phyloP scores from a whole-genome alignment of 2,888 invertebrate genomes.

The Diabrotica balteata region DNA sequence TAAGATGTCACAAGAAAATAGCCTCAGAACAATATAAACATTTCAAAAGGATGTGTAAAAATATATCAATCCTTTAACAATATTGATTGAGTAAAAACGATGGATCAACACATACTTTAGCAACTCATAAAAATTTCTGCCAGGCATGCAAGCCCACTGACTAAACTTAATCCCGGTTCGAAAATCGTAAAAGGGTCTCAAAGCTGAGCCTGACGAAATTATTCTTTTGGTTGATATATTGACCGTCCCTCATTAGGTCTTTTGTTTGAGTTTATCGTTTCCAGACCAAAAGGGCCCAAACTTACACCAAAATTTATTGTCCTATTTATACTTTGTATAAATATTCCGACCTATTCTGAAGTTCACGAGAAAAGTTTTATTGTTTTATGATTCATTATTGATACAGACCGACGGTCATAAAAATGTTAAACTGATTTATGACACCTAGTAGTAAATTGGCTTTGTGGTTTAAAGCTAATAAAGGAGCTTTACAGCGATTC shows the following conservation, averaged over 20 bases:
- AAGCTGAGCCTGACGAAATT: conserved; percentile 15
- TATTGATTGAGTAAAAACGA: too few relatives aligned
- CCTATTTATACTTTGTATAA: conserved; percentile 23
- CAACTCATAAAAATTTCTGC: too few relatives aligned
- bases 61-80: too few relatives aligned
- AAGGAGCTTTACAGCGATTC: too few relatives aligned
- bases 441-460: not conserved
- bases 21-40: too few relatives aligned
- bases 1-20: too few relatives aligned
- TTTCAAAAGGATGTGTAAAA: too few relatives aligned
- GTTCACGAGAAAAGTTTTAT: not conserved
- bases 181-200: conserved; percentile 14
- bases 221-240: conserved; percentile 31
- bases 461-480: not conserved
- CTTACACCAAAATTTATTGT: conserved; percentile 20
- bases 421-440: conserved; percentile 6
- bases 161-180: not conserved
- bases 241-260: conserved; percentile 28
- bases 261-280: conserved; percentile 32
- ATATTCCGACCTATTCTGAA: conserved; percentile 4
- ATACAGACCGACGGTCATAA: conserved; percentile 4
- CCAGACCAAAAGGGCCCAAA: conserved; percentile 24
- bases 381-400: conserved; percentile 12
- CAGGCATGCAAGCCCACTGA: not conserved
- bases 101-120: too few relatives aligned